Evolutionary conservation across 2,797 vertebrate genomes (phyloP), one percentile per base, ranked within the genome.

Genomic region (Alosa sapidissima): DNA sequence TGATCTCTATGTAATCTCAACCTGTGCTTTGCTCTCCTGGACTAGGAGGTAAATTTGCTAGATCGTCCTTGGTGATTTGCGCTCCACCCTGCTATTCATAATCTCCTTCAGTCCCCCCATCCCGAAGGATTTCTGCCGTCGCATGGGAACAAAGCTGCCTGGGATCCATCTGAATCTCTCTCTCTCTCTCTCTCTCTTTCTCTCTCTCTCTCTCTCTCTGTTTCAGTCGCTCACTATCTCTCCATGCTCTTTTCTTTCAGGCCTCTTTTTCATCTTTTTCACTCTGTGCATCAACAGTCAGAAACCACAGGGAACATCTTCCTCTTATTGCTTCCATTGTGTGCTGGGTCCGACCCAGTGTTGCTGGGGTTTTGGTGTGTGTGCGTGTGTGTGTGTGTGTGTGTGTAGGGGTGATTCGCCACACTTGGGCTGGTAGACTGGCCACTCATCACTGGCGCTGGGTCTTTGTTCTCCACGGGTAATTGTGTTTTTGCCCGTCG

Each of bases 301-400:
- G 7, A 1, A 49, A 16, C 87, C 83, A 52, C 83, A 65, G 85
- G 84, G 85, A 85, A 81, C 81, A 47, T 88, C 78, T 84, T 86
- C 47, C n/a, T 4, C 82, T 85, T 78, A 78, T 47, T 78, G 72
- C 72, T 78, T 78, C 36, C 41, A 78, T 47, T 78, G 72, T 78
- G 16, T 78, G 41, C 16, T 36, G 41, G 16, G 41, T 16, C 72
- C 6, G 7, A 47, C 19, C 41, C 72, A 78, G 16, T 55, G 54
- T 0, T 55, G 54, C 16, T 55, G 41, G 72, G 36, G 72, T 75
- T 75, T 19, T 45, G 36, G 68, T 45, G 13, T 41, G 68, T 47
- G 41, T 78, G 36, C 47, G 72, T 47, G 13, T 75, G 13, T 41
- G 11, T 75, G 33, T 75, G 13, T 75, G 68, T 75, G 68, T 75